Evolutionary conservation across 2,888 invertebrate species (phyloP), one percentile per base, ranked within the genome.

Genomic region (Pogonocherus hispidulus): DNA sequence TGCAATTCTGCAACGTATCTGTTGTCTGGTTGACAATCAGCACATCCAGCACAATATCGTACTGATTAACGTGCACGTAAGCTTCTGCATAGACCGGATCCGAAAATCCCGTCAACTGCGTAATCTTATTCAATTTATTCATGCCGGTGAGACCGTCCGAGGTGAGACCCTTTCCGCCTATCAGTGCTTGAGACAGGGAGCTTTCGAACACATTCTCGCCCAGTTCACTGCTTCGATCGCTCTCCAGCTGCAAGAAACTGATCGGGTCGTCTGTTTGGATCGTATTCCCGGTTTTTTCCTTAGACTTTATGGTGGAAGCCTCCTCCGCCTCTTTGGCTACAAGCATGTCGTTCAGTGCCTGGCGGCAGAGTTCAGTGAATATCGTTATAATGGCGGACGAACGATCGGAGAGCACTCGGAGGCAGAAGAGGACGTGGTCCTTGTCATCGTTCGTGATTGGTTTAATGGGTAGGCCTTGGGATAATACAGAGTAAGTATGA

Each of bases 1-100:
- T 97, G 83, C 99, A 96, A 87, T 98, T 98, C 88, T 99, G 99
- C 70, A 99, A 89, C 0, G 99, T 99, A 83, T 99, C 99, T 77
- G 92, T 92, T 11, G 99, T 99, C 88, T 99, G 99, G 87, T 99
- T 99, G 23, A 98, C 98, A 75, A 99, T 93, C 22, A 99, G 90
- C 44, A 99, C 98, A 86, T 99, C 99, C 47, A 99, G 89, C 49
- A 99, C 98, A 79, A 99, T 98, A 85, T 99, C 99, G 87, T 98
- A 98, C 84, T 98, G 98, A 86, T 98, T 98, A 76, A 99, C 99
- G 85, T 99, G 94, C 1, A 99, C 99, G 82, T 99, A 96, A n/a
- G 99, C 99, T 87, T 99, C 99, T 0, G 99, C 97, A 86, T 99
- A 99, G 69, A 99, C 98, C 0, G 99, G 99, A 89, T 99, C 99